Evolutionary conservation across 2,888 invertebrate species (phyloP), one percentile per base, ranked within the genome.

Genomic region (Aspidiotus destructor): DNA sequence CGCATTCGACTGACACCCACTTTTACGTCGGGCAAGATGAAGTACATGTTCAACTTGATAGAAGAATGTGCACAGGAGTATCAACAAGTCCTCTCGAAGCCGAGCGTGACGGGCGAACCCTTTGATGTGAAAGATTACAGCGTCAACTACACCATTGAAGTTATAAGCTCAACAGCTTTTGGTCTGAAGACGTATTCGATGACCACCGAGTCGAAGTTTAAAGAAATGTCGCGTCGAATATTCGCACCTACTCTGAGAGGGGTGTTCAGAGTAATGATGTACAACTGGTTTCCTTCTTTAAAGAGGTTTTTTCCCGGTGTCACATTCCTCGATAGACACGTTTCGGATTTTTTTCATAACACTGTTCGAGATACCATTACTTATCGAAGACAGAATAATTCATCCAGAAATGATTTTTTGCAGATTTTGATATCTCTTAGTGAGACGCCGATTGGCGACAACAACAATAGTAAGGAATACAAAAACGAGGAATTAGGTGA

Each of bases 1-100:
- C 76, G 84, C 17, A 73, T 77, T 0, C 81, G 81, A 71, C 74
- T 83, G 41, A 79, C 81, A 0, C 82, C 83, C 0, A 79, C 80
- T 0, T 80, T 83, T 73, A 80, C 82, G 0, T 78, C 80, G 1
- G 81, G 81, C 16, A 83, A 83, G 74, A 75, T 84, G 69, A 82
- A 80, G 73, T 75, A 74, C 57, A 82, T 83, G 82, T 77, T 80
- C 28, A 77, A 77, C 0, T 74, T 81, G 42, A 79, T 81, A 74
- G 72, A 75, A 54, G 77, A 79, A 61, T 78, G 77, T 41, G 76
- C 77, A 13, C 74, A 76, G 48, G 76, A 77, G 60, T 74, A 79
- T 8, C 15, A n/a, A 28, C 28, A 48, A 44, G 17, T 40, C 15
- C 17, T 65, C n/a, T 48, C n/a, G 9, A 58, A 65, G 42, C 42